A percentile compares a stretch with the other conserved stretches of the same genome.
These are phyloP conservation scores for Marasmarcha lunaedactyla DNA, from an alignment of 2,888 invertebrate genomes.

Conservation along the genomic window DNA sequence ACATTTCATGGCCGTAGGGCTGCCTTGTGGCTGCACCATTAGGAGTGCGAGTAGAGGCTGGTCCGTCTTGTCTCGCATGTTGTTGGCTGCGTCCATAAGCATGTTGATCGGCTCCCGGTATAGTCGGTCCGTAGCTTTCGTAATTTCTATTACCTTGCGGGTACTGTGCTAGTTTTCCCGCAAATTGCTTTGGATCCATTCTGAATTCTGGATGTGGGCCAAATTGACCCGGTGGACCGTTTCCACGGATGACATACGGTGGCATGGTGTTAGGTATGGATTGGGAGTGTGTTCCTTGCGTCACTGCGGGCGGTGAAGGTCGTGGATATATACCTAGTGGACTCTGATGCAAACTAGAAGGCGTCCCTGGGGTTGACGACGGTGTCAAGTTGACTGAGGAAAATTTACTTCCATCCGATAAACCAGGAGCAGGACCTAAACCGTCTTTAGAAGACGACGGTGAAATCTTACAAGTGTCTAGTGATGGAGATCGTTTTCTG, in stretches of 20 bases:
- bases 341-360: conserved; percentile 73
- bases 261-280: conserved; percentile 71
- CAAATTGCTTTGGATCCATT: conserved; percentile 60
- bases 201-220: conserved; percentile 65
- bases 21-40: conserved; percentile 52
- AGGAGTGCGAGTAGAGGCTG: conserved; percentile 39
- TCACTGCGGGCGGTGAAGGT: conserved; percentile 78
- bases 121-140: conserved; percentile 39
- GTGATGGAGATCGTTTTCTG: conserved; percentile 68
- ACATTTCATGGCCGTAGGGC: conserved; percentile 59
- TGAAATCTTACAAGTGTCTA: conserved; percentile 63
- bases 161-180: conserved; percentile 54
- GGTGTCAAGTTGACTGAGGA: conserved; percentile 75
- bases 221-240: conserved; percentile 57
- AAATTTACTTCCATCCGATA: conserved; percentile 70
- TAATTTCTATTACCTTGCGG: conserved; percentile 53
- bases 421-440: conserved; percentile 36
- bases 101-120: conserved; percentile 54
- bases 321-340: conserved; percentile 76
- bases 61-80: conserved; percentile 39
- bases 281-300: conserved; percentile 70
- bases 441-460: conserved; percentile 70
- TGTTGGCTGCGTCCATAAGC: conserved; percentile 54
- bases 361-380: conserved; percentile 73
- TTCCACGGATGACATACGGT: conserved; percentile 68